Percentiles rank a stretch among this genome's conserved stretches.
Evolutionary conservation across 2,797 vertebrate species (phyloP).

Genomic region (Falco cherrug): DNA sequence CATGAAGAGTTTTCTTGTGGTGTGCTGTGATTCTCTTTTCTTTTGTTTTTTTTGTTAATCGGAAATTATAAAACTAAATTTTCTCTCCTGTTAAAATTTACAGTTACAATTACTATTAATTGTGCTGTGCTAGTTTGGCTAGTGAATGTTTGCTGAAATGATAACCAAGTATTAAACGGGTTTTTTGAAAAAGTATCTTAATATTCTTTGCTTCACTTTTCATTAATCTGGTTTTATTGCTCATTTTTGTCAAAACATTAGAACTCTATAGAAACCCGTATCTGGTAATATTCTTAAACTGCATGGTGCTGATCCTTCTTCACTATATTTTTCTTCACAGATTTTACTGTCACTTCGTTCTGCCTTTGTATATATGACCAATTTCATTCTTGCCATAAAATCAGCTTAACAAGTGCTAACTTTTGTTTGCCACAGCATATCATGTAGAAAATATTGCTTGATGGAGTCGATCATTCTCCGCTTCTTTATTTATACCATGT

Average conservation of each 20-base stretch:
- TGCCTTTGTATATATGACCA: background rate
- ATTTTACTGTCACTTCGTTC: background rate
- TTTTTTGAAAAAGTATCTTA: background rate
- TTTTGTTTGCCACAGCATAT: background rate
- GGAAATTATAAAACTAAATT: background rate
- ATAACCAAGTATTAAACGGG: background rate
- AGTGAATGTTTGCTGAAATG: background rate
- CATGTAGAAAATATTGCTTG: background rate
- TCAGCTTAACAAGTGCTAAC: background rate
- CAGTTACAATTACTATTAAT: background rate
- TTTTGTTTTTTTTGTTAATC: background rate
- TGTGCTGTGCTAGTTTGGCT: background rate
- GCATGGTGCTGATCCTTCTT: background rate
- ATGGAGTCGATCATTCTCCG: background rate
- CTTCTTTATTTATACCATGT: background rate
- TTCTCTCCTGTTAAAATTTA: background rate
- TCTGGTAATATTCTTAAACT: background rate
- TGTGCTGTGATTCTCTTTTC: background rate
- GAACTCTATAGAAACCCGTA: background rate
- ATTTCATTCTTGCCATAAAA: background rate
- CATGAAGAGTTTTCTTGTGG: background rate
- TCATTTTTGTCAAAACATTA: background rate
- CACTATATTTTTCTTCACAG: background rate
- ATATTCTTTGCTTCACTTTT: background rate
- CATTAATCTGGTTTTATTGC: background rate